Percentiles rank a stretch among this genome's conserved stretches.
phyloP scores from a whole-genome alignment of 1,140 invertebrate species.

The Eciton burchellii region DNA sequence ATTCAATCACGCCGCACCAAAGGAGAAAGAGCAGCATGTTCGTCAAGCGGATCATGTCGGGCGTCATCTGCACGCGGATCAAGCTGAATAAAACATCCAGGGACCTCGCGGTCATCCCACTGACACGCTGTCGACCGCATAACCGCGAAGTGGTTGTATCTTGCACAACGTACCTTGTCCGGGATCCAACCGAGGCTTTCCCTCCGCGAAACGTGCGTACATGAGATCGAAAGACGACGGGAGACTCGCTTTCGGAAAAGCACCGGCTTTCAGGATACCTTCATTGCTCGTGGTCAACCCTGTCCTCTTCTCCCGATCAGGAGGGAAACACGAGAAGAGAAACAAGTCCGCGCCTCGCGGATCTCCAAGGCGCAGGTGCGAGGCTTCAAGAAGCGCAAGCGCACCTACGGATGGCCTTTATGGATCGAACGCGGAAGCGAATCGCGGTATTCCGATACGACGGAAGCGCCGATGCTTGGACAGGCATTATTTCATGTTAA shows the following conservation, averaged over 20 bases:
- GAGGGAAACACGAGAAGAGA: slow-evolving; percentile 36
- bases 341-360: slow-evolving; percentile 8
- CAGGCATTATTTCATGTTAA: slow-evolving; percentile 5
- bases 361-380: slow-evolving; percentile 50
- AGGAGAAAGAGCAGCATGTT: slow-evolving; percentile 45
- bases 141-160: too few species aligned
- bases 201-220: slow-evolving; percentile 8
- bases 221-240: slow-evolving; percentile 21
- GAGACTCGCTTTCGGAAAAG: slow-evolving; percentile 28
- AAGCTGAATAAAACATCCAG: not conserved
- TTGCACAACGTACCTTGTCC: slow-evolving; percentile 42
- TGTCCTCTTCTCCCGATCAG: slow-evolving; percentile 16
- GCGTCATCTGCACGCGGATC: slow-evolving; percentile 26
- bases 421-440: slow-evolving; percentile 47
- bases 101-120: too few species aligned
- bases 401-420: slow-evolving; percentile 48
- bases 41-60: slow-evolving; percentile 8
- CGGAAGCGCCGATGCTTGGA: not conserved
- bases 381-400: slow-evolving; percentile 26
- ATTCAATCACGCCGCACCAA: slow-evolving; percentile 69
- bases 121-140: not conserved
- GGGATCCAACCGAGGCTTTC: not conserved
- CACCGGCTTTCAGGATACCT: slow-evolving; percentile 31
- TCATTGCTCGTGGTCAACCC: slow-evolving; percentile 39
- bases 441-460: slow-evolving; percentile 1